phyloP scores from a whole-genome alignment of 2,797 vertebrate genomes.

The Semaprochilodus insignis region DNA sequence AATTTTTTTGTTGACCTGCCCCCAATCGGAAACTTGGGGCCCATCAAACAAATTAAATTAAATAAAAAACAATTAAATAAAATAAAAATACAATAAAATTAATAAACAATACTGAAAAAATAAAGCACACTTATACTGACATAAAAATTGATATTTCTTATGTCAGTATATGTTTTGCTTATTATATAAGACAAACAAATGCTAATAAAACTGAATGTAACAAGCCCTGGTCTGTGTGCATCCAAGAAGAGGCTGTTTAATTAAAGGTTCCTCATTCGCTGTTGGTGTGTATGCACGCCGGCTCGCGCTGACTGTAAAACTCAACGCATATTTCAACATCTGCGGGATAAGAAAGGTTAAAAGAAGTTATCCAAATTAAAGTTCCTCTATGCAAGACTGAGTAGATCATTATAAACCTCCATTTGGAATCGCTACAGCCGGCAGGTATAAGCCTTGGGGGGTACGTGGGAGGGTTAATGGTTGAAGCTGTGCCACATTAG shows the following conservation, averaged over 20 bases:
- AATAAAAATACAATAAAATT: too few species aligned
- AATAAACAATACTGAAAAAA: too few species aligned
- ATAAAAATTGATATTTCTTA: too few species aligned
- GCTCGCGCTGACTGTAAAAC: background rate
- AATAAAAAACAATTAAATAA: too few species aligned
- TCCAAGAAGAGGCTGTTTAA: constrained; percentile 1
- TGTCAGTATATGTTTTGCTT: too few species aligned
- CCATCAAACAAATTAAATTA: too few species aligned
- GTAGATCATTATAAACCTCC: background rate
- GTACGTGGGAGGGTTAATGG: background rate
- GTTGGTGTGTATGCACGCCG: background rate
- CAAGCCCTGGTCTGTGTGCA: background rate
- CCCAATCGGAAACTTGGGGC: too few species aligned
- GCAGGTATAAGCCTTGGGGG: background rate
- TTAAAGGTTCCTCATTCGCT: background rate
- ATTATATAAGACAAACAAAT: background rate
- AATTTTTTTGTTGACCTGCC: too few species aligned
- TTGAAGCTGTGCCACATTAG: too few species aligned
- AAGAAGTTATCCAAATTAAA: background rate
- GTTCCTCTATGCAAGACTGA: background rate
- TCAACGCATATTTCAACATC: background rate
- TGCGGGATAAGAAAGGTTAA: background rate
- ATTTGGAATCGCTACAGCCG: background rate
- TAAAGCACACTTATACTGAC: too few species aligned
- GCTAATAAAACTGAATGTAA: background rate